A percentile compares a stretch with the other conserved stretches of the same genome.
Conservation (phyloP, 2,113 vertebrate species). For the Bettongia penicillata region DNA sequence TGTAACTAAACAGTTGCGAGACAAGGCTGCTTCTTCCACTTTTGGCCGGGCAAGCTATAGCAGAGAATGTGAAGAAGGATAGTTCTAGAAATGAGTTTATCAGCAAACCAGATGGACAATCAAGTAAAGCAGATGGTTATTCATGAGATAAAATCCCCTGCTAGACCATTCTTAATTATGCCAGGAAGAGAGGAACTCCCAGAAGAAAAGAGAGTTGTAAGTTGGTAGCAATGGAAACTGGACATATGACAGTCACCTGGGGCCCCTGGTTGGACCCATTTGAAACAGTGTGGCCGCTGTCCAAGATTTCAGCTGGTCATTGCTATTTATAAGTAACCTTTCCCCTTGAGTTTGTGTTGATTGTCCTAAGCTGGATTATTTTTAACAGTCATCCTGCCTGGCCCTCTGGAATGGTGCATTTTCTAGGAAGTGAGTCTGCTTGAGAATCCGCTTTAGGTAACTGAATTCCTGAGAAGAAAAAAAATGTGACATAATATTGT, state of each 20-base stretch:
- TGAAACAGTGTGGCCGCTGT: background rate
- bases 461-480: background rate
- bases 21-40: background rate
- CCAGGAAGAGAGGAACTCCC: background rate
- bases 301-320: background rate
- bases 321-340: background rate
- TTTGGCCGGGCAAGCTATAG: background rate
- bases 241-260: background rate
- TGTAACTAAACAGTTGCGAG: background rate
- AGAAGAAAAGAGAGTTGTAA: background rate
- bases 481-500: background rate
- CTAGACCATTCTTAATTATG: background rate
- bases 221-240: background rate
- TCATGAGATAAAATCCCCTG: background rate
- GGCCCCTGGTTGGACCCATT: background rate
- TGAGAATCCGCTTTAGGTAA: background rate
- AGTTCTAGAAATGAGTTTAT: background rate
- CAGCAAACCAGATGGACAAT: background rate
- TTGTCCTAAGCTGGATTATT: background rate
- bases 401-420: background rate
- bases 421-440: background rate
- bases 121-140: background rate
- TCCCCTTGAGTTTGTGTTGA: background rate
- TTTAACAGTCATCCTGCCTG: background rate
- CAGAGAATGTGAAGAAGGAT: background rate